Evolutionary conservation across 37 sponge, comb jelly and placozoan species (phyloP).

Genomic region (Cliona cf. orientalis): DNA sequence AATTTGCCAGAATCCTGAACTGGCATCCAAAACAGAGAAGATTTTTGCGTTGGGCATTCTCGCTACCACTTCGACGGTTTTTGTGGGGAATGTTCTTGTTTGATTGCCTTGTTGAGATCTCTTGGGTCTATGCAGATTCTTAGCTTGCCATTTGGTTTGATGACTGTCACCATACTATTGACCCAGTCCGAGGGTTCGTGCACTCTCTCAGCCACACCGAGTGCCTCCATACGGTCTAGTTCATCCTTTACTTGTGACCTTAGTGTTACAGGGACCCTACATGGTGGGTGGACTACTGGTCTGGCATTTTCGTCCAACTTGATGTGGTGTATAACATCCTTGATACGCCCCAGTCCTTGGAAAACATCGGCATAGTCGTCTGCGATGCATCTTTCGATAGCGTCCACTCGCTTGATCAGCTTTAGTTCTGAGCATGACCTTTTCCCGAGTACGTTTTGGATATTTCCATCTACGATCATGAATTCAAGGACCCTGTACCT

Average conservation of each 20-base stretch:
- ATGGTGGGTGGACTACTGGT: slow-evolving; percentile 37
- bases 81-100: slow-evolving; percentile 43
- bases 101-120: slow-evolving; percentile 58
- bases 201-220: slow-evolving; percentile 34
- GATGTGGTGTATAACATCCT: slow-evolving; percentile 11
- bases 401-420: slow-evolving; percentile 18
- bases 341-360: slow-evolving; percentile 23
- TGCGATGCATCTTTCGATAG: background rate
- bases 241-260: slow-evolving; percentile 23
- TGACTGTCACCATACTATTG: slow-evolving; percentile 41
- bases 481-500: slow-evolving; percentile 7
- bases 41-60: slow-evolving; percentile 38
- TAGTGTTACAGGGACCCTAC: slow-evolving; percentile 41
- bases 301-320: background rate
- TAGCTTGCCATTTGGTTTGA: slow-evolving; percentile 49
- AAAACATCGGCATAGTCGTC: slow-evolving; percentile 21
- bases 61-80: slow-evolving; percentile 46
- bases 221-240: slow-evolving; percentile 37
- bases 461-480: slow-evolving; percentile 13
- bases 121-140: slow-evolving; percentile 54
- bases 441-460: slow-evolving; percentile 5
- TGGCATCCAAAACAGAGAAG: slow-evolving; percentile 58
- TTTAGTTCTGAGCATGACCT: slow-evolving; percentile 7
- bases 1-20: slow-evolving; percentile 60
- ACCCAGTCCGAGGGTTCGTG: slow-evolving; percentile 67